Conservation (phyloP, 2,797 vertebrate species). For the Astyanax mexicanus region DNA sequence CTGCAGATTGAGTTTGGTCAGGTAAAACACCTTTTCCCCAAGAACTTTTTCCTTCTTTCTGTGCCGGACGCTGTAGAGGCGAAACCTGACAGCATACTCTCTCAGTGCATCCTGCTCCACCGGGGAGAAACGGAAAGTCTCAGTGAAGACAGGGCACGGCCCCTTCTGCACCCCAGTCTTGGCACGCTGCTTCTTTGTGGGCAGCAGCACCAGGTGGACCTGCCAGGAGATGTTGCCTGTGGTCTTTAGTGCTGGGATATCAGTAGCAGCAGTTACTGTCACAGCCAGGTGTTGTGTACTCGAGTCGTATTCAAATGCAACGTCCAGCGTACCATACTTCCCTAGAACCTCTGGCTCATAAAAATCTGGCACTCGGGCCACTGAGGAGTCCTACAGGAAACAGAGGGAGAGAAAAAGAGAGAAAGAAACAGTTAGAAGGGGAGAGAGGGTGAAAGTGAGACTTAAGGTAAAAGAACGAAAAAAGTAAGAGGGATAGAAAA, state of each 20-base stretch:
- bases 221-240: slow-evolving; percentile 96
- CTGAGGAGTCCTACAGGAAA: slow-evolving; percentile 78
- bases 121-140: slow-evolving; percentile 94
- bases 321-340: slow-evolving; percentile 96
- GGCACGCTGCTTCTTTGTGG: slow-evolving; percentile 95
- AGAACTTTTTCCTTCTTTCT: slow-evolving; percentile 97
- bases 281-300: slow-evolving; percentile 93
- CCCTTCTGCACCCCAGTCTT: slow-evolving; percentile 96
- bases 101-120: slow-evolving; percentile 93
- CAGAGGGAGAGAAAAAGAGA: slow-evolving; percentile 68
- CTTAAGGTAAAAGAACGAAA: no score
- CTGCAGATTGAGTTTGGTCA: slow-evolving; percentile 97
- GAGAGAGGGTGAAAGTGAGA: slow-evolving; percentile 55
- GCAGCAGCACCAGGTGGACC: slow-evolving; percentile 96
- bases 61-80: slow-evolving; percentile 92
- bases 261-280: slow-evolving; percentile 96
- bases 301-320: slow-evolving; percentile 97
- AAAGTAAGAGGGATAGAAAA: no score
- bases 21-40: slow-evolving; percentile 97
- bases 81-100: slow-evolving; percentile 93
- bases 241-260: slow-evolving; percentile 93
- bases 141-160: slow-evolving; percentile 95
- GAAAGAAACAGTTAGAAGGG: slow-evolving; percentile 70
- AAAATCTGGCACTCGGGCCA: slow-evolving; percentile 87
- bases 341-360: slow-evolving; percentile 94